A percentile compares a stretch with the other conserved stretches of the same genome.
Conservation (phyloP, 2,797 vertebrate genomes). For the Chaetodon trifasciatus region DNA sequence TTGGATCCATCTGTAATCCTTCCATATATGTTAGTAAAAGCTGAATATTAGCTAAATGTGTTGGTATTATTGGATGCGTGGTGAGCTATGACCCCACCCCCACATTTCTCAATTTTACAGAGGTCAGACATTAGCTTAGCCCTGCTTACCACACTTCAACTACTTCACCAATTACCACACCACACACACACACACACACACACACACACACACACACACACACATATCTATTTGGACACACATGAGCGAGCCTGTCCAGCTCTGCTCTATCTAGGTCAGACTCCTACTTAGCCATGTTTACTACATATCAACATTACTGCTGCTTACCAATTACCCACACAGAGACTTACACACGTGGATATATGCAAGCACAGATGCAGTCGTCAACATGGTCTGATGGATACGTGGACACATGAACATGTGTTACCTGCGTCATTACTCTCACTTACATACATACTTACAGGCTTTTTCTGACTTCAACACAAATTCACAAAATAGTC, state of each 20-base stretch:
- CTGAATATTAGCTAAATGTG: background rate
- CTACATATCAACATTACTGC: background rate
- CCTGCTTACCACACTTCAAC: slow-evolving; percentile 6
- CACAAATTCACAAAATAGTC: background rate
- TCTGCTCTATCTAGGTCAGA: slow-evolving; percentile 19
- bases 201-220: slow-evolving; percentile 10
- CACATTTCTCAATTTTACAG: background rate
- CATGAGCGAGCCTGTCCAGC: slow-evolving; percentile 14
- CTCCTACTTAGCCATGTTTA: background rate
- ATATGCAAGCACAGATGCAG: background rate
- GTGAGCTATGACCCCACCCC: background rate
- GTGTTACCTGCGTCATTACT: background rate
- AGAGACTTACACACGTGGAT: background rate
- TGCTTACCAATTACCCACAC: background rate
- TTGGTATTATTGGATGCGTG: background rate
- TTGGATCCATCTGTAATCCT: background rate
- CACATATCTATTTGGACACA: slow-evolving; percentile 12
- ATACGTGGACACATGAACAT: background rate
- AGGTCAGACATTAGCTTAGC: background rate
- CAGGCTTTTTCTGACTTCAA: background rate
- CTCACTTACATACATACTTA: no score
- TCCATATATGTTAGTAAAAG: background rate
- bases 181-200: slow-evolving; percentile 18
- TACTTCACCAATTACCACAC: background rate
- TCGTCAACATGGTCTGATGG: background rate